phyloP scores from a whole-genome alignment of 2,797 vertebrate genomes.

The Danio jaintianensis region DNA sequence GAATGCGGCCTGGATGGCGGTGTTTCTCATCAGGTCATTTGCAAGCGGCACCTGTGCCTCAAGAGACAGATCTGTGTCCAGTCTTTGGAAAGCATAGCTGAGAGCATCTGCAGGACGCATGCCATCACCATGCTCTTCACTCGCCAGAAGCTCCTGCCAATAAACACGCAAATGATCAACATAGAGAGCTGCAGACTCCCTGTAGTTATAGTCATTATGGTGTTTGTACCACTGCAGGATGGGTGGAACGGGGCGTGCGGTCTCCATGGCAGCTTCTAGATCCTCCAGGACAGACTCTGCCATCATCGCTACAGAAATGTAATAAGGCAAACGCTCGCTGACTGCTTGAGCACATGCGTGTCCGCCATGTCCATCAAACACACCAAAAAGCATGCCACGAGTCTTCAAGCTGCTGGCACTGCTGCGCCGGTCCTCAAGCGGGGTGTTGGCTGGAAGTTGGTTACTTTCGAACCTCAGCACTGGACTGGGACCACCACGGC shows the following conservation, averaged over 20 bases:
- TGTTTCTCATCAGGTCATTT: conserved; percentile 84
- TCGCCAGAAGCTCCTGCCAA: conserved; percentile 91
- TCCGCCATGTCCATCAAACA: conserved; percentile 95
- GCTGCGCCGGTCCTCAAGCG: conserved; percentile 91
- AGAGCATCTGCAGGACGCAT: conserved; percentile 85
- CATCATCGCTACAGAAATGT: conserved; percentile 90
- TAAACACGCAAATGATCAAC: conserved; percentile 90
- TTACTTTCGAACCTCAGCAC: conserved; percentile 93
- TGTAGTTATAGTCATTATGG: conserved; percentile 83
- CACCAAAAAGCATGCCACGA: conserved; percentile 90
- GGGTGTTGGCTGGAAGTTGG: conserved; percentile 89
- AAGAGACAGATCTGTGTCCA: conserved; percentile 91
- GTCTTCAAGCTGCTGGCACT: conserved; percentile 89
- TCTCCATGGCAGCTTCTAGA: conserved; percentile 87
- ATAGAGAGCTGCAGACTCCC: conserved; percentile 86
- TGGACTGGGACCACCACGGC: conserved; percentile 73
- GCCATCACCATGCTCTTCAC: conserved; percentile 82
- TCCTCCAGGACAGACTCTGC: conserved; percentile 84
- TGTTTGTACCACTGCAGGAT: conserved; percentile 92
- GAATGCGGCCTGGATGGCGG: conserved; percentile 93
- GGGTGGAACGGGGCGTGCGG: conserved; percentile 82
- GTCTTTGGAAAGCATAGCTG: conserved; percentile 85
- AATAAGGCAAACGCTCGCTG: conserved; percentile 91
- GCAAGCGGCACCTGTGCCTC: conserved; percentile 91
- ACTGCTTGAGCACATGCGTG: conserved; percentile 92